Evolutionary conservation across 2,797 vertebrate genomes (phyloP).

Genomic region (Characodon lateralis): DNA sequence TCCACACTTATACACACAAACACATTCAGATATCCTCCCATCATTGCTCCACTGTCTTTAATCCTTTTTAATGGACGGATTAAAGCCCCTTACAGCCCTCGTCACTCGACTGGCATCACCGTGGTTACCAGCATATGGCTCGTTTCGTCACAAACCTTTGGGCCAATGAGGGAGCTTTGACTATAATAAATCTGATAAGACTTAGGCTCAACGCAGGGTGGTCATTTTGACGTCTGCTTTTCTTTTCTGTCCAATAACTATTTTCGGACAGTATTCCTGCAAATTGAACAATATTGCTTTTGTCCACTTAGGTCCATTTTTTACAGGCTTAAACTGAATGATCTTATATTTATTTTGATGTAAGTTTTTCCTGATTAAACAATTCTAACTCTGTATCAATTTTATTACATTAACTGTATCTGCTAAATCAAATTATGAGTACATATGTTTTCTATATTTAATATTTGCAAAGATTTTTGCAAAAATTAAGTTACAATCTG

Average conservation of each 20-base stretch:
- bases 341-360: neutral
- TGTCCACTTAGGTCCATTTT: neutral
- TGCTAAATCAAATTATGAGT: neutral
- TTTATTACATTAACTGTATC: neutral
- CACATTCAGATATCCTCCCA: constrained; percentile 35
- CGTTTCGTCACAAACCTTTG: constrained; percentile 60
- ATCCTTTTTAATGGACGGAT: constrained; percentile 83
- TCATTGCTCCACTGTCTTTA: constrained; percentile 72
- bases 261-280: constrained; percentile 29
- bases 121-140: constrained; percentile 70
- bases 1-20: constrained; percentile 18
- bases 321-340: neutral
- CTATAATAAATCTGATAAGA: constrained; percentile 77
- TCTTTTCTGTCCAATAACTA: constrained; percentile 1
- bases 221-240: constrained; percentile 52
- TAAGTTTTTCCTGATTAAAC: neutral
- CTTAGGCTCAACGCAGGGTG: constrained; percentile 48
- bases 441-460: neutral
- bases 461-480: neutral
- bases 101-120: constrained; percentile 65
- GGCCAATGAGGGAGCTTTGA: constrained; percentile 60
- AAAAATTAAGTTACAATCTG: neutral
- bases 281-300: constrained; percentile 12
- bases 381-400: neutral
- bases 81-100: constrained; percentile 68